Conservation (phyloP, 2,888 invertebrate genomes). For the Rotaria sp. region DNA sequence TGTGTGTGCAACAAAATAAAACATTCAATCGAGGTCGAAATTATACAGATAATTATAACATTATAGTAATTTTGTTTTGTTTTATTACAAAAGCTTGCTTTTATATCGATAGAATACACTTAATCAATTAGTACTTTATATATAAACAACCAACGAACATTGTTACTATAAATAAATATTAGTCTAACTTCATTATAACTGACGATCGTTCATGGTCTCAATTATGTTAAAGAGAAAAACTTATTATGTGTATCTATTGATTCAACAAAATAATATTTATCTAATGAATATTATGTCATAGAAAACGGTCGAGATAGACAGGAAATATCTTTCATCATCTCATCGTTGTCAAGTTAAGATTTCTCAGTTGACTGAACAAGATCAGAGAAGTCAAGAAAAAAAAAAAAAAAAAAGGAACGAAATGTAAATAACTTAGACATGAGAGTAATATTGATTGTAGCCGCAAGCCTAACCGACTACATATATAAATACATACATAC, state of each 20-base stretch:
- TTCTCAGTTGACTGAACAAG: background rate
- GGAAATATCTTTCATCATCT: background rate
- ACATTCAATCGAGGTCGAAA: too few species aligned
- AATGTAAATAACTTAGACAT: background rate
- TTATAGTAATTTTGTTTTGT: background rate
- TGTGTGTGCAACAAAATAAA: too few species aligned
- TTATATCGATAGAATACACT: background rate
- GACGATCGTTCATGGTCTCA: background rate
- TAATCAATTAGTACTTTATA: background rate
- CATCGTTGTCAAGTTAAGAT: background rate
- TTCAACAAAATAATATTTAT: background rate
- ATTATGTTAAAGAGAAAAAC: background rate
- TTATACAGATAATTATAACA: too few species aligned
- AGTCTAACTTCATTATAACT: background rate
- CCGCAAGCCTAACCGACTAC: background rate
- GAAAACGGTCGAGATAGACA: too few species aligned
- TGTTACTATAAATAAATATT: background rate
- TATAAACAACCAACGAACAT: background rate
- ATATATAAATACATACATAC: background rate
- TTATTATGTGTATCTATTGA: background rate
- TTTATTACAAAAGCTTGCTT: background rate
- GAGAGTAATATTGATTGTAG: background rate
- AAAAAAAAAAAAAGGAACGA: background rate
- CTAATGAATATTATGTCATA: background rate
- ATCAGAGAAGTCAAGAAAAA: background rate